Base-by-base conservation (phyloP, 2,797 vertebrate species). In the Tenualosa thibaudeaui region DNA sequence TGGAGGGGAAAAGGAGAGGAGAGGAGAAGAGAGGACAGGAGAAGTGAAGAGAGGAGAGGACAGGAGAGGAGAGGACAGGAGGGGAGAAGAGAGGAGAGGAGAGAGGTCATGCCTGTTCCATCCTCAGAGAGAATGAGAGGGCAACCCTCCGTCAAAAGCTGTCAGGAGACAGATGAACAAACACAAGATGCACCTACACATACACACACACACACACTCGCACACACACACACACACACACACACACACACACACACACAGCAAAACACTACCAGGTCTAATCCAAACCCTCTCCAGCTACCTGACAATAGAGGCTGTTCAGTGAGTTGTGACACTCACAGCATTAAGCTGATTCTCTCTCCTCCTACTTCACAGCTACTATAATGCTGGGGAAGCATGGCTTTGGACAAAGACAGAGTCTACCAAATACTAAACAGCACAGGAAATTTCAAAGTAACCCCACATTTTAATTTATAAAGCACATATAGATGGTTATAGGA, bases 101-200 rank as follows among this genome's bases (percentile, higher is more conserved):
- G 13, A 40, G 37, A 68, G 62, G 62, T 75, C 31, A 71, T 15
- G n/a, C 13, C 13, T 31, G 40, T 71, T 71, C 1, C 17, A 78
- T 78, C 37, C 71, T 62, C 6, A 8, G n/a, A 62, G 22, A 62
- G 58, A 62, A 62, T 24, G 58, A n/a, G 58, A 78, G 15, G 7
- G 37, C 37, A 40, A 31, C 68, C 68, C 37, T 75, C 24, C 17
- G 31, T 75, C 31, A 22, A 31, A n/a, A 78, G 71, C 37, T 22
- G 37, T 22, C 71, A 43, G 40, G 71, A 78, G 40, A 78, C 17
- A 78, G 37, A 78, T 78, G 40, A 40, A 46, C 71, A 78, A 78
- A 78, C 40, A 78, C 37, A 75, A 75, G 37, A 12, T 75, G 37
- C 71, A 5, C 71, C 17, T 22, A 24, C 58, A 58, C 19, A 75